Base-by-base conservation (phyloP, 2,888 invertebrate genomes). In the Drosophila recens region DNA sequence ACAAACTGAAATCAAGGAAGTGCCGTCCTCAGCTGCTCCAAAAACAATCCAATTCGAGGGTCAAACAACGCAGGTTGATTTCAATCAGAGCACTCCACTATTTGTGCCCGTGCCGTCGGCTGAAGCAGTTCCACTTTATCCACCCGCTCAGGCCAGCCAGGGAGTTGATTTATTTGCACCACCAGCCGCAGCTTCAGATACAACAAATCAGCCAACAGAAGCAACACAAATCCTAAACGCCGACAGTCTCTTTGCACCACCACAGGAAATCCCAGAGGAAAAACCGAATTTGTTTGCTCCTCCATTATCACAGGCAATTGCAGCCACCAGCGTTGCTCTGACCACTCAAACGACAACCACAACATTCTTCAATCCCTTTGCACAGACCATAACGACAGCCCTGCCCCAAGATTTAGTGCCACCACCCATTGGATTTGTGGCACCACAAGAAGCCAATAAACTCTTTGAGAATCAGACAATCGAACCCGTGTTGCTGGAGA, bases 321-420 rank as follows among this genome's bases (percentile, higher is more conserved):
- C 0, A 8, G n/a, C 58, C 8, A 66, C 57, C 10, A 74, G 75
- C 34, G 75, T 27, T 48, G 62, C 80, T 8, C 23, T 75, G 4
- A 70, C 56, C 36, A 72, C 78, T 3, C 72, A 75, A 11, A 78
- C 81, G 51, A 74, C 75, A 8, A 74, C 81, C 6, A 83, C 82
- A n/a, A n/a, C n/a, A 5, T 83, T 79, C 57, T 87, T 80, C 11
- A 87, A 85, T 73, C 82, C 88, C 1, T 87, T 87, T 46, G 74
- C 78, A 3, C 74, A 77, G 61, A 72, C 76, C 0, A 51, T 76
- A 45, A 72, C 80, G 6, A 89, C 89, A 20, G 68, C 87, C 3
- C 27, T 70, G 43, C 52, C 65, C 1, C 73, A 67, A 48, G 74
- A 78, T 4, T 48, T 72, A 10, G 33, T 80, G 40, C 49, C 81